Evolutionary conservation across 2,888 invertebrate genomes (phyloP).

Genomic region (Euplagia quadripunctaria): DNA sequence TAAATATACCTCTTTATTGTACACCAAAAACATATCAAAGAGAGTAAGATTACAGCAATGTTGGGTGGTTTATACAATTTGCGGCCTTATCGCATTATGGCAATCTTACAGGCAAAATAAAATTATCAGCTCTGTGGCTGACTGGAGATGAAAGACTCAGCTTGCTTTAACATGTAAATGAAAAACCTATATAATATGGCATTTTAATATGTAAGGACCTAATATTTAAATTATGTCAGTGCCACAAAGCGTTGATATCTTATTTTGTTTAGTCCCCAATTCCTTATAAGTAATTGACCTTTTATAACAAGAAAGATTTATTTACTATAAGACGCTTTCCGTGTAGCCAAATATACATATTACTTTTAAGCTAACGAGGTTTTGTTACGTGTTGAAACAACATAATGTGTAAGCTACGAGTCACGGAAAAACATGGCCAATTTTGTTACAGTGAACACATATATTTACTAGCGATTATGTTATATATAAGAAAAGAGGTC

Average conservation of each 20-base stretch:
- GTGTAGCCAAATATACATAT: neutral
- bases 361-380: neutral
- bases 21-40: too few species aligned
- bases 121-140: too few species aligned
- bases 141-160: neutral
- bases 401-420: neutral
- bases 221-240: neutral
- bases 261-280: neutral
- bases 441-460: neutral
- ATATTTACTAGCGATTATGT: neutral
- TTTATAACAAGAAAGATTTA: neutral
- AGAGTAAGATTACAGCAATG: too few species aligned
- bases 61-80: too few species aligned
- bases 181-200: neutral
- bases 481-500: neutral
- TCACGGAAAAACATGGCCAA: neutral
- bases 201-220: neutral
- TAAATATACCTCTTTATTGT: too few species aligned
- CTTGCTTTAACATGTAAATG: neutral
- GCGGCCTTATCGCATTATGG: too few species aligned
- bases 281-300: neutral
- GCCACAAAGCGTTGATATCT: neutral
- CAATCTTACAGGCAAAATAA: too few species aligned
- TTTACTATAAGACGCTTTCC: neutral
- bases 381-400: neutral